Conservation (phyloP, 2,797 vertebrate genomes). For the Anolis apletophallus region DNA sequence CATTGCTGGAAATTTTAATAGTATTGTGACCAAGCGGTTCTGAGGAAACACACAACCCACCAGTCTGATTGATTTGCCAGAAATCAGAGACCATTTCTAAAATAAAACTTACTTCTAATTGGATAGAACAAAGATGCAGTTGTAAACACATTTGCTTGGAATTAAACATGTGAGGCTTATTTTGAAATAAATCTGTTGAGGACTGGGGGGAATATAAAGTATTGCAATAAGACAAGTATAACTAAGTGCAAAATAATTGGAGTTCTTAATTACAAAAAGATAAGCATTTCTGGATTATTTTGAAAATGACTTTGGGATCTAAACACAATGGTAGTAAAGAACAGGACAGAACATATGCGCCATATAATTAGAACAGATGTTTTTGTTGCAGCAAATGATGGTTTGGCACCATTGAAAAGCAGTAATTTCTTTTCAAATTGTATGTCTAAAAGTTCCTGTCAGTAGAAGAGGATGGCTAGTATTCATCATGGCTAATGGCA, state of each 20-base stretch:
- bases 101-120: conserved; percentile 42
- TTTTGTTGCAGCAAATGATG: conserved; percentile 28
- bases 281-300: conserved; percentile 31
- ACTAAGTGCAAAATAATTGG: conserved; percentile 13
- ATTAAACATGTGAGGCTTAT: neutral
- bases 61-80: conserved; percentile 58
- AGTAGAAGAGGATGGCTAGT: conserved; percentile 51
- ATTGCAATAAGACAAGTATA: conserved; percentile 32
- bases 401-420: conserved; percentile 60
- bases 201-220: neutral
- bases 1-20: neutral
- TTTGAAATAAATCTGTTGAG: neutral
- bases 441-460: conserved; percentile 57
- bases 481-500: conserved; percentile 55
- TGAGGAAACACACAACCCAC: conserved; percentile 60
- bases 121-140: conserved; percentile 1
- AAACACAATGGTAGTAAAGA: conserved; percentile 37
- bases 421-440: conserved; percentile 51
- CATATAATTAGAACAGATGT: conserved; percentile 42
- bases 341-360: conserved; percentile 37
- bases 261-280: conserved; percentile 41
- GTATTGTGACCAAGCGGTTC: neutral
- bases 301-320: neutral
- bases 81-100: conserved; percentile 47
- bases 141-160: neutral